phyloP scores from a whole-genome alignment of 92 coral and sea anemone genomes.

The Porites evermanni region DNA sequence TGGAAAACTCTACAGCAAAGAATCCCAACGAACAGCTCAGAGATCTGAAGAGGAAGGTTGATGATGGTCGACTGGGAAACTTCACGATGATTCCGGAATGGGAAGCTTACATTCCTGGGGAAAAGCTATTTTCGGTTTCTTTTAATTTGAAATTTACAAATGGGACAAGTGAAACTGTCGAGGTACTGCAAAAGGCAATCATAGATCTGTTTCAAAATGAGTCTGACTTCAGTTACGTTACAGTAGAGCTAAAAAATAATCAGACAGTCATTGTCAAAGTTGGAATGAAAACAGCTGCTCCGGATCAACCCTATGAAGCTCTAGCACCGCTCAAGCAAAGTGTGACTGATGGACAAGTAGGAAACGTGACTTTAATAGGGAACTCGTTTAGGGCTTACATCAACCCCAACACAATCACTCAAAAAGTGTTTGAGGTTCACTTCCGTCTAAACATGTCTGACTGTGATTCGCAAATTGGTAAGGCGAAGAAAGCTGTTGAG shows the following conservation, averaged over 20 bases:
- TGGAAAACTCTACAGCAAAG: neutral
- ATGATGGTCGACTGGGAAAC: neutral
- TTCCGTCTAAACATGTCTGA: conserved; percentile 18
- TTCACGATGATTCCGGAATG: conserved; percentile 21
- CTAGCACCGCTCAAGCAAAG: conserved; percentile 32
- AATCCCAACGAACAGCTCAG: conserved; percentile 28
- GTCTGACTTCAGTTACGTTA: conserved; percentile 14
- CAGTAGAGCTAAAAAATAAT: conserved; percentile 1
- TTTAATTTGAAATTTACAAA: neutral
- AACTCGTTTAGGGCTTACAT: conserved; percentile 17
- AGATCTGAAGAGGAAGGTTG: conserved; percentile 5
- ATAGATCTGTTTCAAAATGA: neutral
- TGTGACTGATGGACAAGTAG: conserved; percentile 32
- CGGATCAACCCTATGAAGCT: conserved; percentile 38
- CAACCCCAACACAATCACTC: conserved; percentile 32
- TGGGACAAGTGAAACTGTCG: neutral
- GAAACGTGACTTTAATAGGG: neutral
- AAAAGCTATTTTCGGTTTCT: conserved; percentile 34
- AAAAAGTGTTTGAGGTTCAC: conserved; percentile 21
- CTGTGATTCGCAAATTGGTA: neutral
- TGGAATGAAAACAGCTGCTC: conserved; percentile 42
- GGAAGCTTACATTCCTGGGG: conserved; percentile 46
- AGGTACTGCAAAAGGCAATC: neutral
- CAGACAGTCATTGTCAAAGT: conserved; percentile 26
- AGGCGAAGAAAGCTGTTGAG: neutral